Evolutionary conservation across 2,113 vertebrate genomes (phyloP), one percentile per base, ranked within the genome.

Genomic region (Arizona elegans): DNA sequence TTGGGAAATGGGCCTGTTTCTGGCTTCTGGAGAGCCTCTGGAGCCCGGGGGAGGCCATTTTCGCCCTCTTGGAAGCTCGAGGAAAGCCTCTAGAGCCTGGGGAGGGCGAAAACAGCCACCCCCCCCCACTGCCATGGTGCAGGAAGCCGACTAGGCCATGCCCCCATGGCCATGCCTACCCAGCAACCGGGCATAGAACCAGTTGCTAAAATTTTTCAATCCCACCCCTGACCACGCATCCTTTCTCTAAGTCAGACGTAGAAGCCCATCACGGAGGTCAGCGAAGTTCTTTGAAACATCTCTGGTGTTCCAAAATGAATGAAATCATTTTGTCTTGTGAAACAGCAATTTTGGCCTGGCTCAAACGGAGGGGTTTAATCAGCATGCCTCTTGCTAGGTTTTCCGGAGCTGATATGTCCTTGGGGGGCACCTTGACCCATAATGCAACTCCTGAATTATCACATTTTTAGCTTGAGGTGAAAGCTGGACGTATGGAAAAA

Each of bases 191-290:
- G 43, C 43, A 47, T 47, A 47, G 43, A 47, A 47, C 43, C 43
- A 47, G 43, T 47, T 47, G 43, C 43, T 47, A 47, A 47, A 47
- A 47, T 47, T 47, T 47, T 47, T 47, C 43, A 47, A 47, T 47
- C 43, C 43, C 43, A 47, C 43, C 43, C 43, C 43, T 47, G 1
- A 6, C 52, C 5, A 8, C 4, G 0, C 19, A 52, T 29, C 17
- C 1, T 85, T 92, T 47, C n/a, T 9, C 88, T 94, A 8, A 3
- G 87, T 95, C 8, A n/a, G 21, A 65, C 91, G 86, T 91, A 88
- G 1, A 54, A 65, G 2, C n/a, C 6, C 55, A 43, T 7, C 33
- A 10, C 0, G 0, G 26, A 9, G 86, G 94, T 75, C 91, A 0
- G 3, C 9, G 53, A 43, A 90, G 13, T 9, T 93, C 92, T 43